phyloP scores from a whole-genome alignment of 2,113 vertebrate species.

The Triplophysa dalaica region DNA sequence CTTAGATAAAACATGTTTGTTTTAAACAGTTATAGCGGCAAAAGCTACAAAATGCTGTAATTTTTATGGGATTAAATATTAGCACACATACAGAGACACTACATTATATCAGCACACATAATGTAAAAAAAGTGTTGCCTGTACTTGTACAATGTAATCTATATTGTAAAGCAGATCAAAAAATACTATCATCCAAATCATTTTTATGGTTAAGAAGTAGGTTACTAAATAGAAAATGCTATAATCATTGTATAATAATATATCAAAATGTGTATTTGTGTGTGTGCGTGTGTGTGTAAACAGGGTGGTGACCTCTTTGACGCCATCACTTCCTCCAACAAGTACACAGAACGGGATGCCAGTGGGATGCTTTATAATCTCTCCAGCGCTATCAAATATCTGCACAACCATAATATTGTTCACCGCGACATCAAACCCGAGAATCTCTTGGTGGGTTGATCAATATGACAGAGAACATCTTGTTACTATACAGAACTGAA shows the following conservation, averaged over 20 bases:
- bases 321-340: slow-evolving; percentile 96
- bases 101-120: too few relatives aligned
- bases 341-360: slow-evolving; percentile 96
- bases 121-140: too few relatives aligned
- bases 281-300: slow-evolving; percentile 51
- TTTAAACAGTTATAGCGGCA: too few relatives aligned
- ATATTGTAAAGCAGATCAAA: too few relatives aligned
- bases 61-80: too few relatives aligned
- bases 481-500: neutral
- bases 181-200: too few relatives aligned
- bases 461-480: neutral
- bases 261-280: slow-evolving; percentile 13
- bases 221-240: too few relatives aligned
- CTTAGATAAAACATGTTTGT: too few relatives aligned
- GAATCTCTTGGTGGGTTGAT: slow-evolving; percentile 88
- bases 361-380: slow-evolving; percentile 97
- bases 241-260: neutral
- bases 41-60: too few relatives aligned
- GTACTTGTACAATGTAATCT: too few relatives aligned
- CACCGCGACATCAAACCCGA: slow-evolving; percentile 98
- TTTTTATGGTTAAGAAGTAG: too few relatives aligned
- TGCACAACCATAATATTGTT: slow-evolving; percentile 93
- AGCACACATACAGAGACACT: too few relatives aligned
- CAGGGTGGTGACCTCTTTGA: slow-evolving; percentile 98
- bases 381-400: slow-evolving; percentile 95